Percentiles rank a stretch among this genome's conserved stretches.
Evolutionary conservation across 37 sponge, comb jelly and placozoan genomes (phyloP).

Genomic region (Axinella damicornis): DNA sequence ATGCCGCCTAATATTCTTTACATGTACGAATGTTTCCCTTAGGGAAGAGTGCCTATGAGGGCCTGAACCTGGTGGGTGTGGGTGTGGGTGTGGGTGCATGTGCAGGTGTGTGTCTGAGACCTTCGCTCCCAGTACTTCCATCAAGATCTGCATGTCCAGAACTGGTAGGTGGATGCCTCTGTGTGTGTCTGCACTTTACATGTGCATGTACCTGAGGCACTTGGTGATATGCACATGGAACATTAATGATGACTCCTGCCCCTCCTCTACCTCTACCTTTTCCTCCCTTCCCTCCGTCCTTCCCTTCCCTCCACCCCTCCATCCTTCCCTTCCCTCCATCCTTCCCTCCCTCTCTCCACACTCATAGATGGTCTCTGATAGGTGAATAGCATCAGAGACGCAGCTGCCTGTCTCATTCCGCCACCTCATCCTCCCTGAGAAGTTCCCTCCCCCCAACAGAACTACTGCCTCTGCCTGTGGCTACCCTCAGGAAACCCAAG

Average conservation of each 20-base stretch:
- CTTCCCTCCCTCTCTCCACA: background rate
- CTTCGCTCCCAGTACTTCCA: no score
- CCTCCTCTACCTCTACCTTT: no score
- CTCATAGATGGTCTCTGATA: slow-evolving; percentile 53
- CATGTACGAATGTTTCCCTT: background rate
- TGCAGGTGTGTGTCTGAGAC: no score
- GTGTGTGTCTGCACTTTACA: no score
- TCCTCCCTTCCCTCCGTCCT: no score
- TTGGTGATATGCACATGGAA: no score
- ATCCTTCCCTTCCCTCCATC: background rate
- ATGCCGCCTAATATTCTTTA: no score
- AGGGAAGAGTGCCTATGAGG: slow-evolving; percentile 80
- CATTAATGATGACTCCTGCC: no score
- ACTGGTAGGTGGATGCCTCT: no score
- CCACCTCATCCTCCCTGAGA: slow-evolving; percentile 98
- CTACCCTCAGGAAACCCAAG: slow-evolving; percentile 84
- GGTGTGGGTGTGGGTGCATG: no score
- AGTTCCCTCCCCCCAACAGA: slow-evolving; percentile 98
- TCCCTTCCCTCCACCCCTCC: background rate
- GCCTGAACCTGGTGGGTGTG: slow-evolving; percentile 60
- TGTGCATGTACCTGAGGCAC: no score
- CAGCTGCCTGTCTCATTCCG: slow-evolving; percentile 97
- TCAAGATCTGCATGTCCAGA: no score
- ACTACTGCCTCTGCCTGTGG: slow-evolving; percentile 95
- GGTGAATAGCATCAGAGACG: slow-evolving; percentile 89